Percentiles rank a stretch among this genome's conserved stretches.
Conservation (phyloP, 2,888 invertebrate species). For the Capitulum mitella region DNA sequence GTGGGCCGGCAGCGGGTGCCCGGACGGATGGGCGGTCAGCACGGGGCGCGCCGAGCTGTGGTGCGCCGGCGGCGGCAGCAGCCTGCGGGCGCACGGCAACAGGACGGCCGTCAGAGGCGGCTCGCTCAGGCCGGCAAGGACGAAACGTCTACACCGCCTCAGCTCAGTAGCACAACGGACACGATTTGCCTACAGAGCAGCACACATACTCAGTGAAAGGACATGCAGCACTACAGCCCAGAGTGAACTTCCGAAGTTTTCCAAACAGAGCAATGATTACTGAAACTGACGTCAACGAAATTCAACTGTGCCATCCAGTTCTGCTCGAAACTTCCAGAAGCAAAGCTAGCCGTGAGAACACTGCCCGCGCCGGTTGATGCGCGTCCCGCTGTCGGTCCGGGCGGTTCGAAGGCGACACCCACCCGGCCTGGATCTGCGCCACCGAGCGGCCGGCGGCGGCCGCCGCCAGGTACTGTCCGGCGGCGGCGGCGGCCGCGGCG, state of each 20-base stretch:
- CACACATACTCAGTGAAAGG: background rate
- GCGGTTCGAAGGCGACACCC: no score
- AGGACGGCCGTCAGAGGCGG: background rate
- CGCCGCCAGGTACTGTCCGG: constrained; percentile 58
- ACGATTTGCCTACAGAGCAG: background rate
- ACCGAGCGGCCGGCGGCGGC: constrained; percentile 30
- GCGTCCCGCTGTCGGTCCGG: no score
- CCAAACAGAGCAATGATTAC: background rate
- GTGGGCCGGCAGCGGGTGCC: constrained; percentile 50
- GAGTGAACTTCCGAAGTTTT: background rate
- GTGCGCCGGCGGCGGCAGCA: constrained; percentile 73
- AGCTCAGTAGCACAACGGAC: background rate
- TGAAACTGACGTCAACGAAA: no score
- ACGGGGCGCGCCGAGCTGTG: constrained; percentile 60
- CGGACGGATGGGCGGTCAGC: constrained; percentile 44
- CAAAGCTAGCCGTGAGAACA: no score
- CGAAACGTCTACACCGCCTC: no score
- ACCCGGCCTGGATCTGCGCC: constrained; percentile 21
- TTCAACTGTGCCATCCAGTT: no score
- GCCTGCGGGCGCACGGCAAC: constrained; percentile 46
- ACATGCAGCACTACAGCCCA: background rate
- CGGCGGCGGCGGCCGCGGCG: constrained; percentile 40
- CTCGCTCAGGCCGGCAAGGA: background rate
- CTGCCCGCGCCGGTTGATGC: no score
- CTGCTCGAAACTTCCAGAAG: no score